Conservation (phyloP, 2,888 invertebrate species). For the Caenorhabditis uteleia region DNA sequence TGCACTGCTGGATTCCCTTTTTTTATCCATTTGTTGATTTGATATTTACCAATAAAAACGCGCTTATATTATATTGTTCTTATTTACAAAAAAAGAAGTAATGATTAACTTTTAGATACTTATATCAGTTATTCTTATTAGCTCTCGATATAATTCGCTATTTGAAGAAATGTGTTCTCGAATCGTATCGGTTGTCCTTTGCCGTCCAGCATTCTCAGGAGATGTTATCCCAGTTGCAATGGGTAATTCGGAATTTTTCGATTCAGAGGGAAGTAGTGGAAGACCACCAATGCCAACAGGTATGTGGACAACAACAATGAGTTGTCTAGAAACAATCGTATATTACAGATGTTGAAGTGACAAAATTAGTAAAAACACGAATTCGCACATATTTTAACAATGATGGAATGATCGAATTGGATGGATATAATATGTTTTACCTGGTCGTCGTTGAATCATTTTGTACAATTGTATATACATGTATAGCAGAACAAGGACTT, state of each 20-base stretch:
- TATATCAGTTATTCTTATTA: not conserved
- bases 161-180: constrained; percentile 2
- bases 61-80: too few species aligned
- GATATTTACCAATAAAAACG: too few species aligned
- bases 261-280: constrained; percentile 11
- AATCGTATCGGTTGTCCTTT: constrained; percentile 28
- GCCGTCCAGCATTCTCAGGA: constrained; percentile 30
- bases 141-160: not conserved
- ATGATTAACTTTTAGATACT: too few species aligned
- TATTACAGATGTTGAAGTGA: constrained; percentile 34
- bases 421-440: constrained; percentile 30
- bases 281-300: constrained; percentile 7
- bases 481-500: constrained; percentile 31
- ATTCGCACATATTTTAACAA: constrained; percentile 45
- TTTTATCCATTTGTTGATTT: too few species aligned
- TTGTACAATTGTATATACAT: constrained; percentile 41
- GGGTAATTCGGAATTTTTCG: constrained; percentile 19
- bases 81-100: too few species aligned
- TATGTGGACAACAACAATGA: too few species aligned
- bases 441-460: constrained; percentile 34
- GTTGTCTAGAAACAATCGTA: too few species aligned
- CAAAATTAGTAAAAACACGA: constrained; percentile 25
- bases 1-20: too few species aligned
- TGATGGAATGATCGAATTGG: constrained; percentile 42
- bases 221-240: constrained; percentile 34